Conservation (phyloP, 2,888 invertebrate genomes). For the Asteroscopus sphinx region DNA sequence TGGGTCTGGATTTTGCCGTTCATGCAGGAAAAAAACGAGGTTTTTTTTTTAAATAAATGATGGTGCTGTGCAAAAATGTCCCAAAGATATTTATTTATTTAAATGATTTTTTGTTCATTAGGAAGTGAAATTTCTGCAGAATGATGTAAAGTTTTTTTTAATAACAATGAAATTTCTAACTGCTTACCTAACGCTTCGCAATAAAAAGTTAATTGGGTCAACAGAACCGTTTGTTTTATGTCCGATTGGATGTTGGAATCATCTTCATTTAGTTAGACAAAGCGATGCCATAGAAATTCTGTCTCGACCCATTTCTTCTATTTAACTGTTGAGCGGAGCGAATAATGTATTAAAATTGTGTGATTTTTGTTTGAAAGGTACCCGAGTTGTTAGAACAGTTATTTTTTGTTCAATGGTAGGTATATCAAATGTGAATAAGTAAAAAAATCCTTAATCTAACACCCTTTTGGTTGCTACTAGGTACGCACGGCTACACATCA, state of each 20-base stretch:
- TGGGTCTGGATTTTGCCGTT: too few species aligned
- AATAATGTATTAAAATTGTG: slow-evolving; percentile 19
- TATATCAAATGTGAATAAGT: too few species aligned
- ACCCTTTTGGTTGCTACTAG: too few species aligned
- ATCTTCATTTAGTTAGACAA: slow-evolving; percentile 29
- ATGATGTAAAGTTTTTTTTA: slow-evolving; percentile 22
- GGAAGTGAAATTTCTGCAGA: too few species aligned
- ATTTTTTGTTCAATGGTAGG: too few species aligned
- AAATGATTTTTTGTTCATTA: too few species aligned
- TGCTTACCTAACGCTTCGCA: slow-evolving; percentile 40
- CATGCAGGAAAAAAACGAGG: too few species aligned
- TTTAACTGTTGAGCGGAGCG: slow-evolving; percentile 21
- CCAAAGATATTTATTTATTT: too few species aligned
- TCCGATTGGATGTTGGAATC: slow-evolving; percentile 30
- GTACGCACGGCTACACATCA: too few species aligned
- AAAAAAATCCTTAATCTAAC: too few species aligned
- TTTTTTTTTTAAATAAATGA: too few species aligned
- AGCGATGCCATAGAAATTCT: slow-evolving; percentile 20
- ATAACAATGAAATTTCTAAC: slow-evolving; percentile 33
- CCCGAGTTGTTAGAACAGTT: neutral
- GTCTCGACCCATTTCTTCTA: slow-evolving; percentile 27
- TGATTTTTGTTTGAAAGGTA: slow-evolving; percentile 9
- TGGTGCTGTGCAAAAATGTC: too few species aligned
- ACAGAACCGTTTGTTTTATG: slow-evolving; percentile 38
- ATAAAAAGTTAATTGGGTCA: slow-evolving; percentile 50